phyloP scores from a whole-genome alignment of 2,888 invertebrate species.

The Taphrorychus bicolor region DNA sequence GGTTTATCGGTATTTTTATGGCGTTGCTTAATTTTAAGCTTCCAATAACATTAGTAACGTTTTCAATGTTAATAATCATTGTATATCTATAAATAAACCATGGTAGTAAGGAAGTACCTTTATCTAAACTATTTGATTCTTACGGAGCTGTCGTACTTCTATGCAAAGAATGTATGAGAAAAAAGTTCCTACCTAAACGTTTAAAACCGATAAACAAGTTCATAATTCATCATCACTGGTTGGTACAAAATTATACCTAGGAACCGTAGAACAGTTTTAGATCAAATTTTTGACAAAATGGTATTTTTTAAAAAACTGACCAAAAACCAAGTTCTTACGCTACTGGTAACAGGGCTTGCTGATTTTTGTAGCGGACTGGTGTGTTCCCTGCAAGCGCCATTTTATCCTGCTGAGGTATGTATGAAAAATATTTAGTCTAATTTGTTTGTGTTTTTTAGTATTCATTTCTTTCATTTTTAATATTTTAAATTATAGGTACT shows the following conservation, averaged over 20 bases:
- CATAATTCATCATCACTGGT: not conserved
- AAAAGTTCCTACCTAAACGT: too few relatives aligned
- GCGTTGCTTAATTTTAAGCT: too few relatives aligned
- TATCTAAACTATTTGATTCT: slow-evolving; percentile 55
- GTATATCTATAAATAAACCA: too few relatives aligned
- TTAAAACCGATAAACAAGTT: too few relatives aligned
- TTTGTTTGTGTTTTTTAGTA: too few relatives aligned
- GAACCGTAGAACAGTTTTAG: not conserved
- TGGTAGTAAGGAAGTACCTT: slow-evolving; percentile 56
- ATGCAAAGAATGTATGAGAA: slow-evolving; percentile 18
- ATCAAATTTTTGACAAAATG: slow-evolving; percentile 24
- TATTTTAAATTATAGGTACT: too few relatives aligned
- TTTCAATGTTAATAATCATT: too few relatives aligned
- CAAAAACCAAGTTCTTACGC: slow-evolving; percentile 18
- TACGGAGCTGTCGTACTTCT: slow-evolving; percentile 54
- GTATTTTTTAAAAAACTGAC: slow-evolving; percentile 5
- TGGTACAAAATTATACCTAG: not conserved
- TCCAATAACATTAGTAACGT: too few relatives aligned
- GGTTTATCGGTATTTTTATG: too few relatives aligned
- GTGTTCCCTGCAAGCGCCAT: slow-evolving; percentile 28
- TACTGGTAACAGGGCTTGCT: slow-evolving; percentile 8
- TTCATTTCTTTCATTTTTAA: too few relatives aligned
- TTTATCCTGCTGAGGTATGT: slow-evolving; percentile 27
- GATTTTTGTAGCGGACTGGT: slow-evolving; percentile 27
- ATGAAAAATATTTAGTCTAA: not conserved